phyloP scores from a whole-genome alignment of 1,140 invertebrate genomes.

The Drosophila seguyi region DNA sequence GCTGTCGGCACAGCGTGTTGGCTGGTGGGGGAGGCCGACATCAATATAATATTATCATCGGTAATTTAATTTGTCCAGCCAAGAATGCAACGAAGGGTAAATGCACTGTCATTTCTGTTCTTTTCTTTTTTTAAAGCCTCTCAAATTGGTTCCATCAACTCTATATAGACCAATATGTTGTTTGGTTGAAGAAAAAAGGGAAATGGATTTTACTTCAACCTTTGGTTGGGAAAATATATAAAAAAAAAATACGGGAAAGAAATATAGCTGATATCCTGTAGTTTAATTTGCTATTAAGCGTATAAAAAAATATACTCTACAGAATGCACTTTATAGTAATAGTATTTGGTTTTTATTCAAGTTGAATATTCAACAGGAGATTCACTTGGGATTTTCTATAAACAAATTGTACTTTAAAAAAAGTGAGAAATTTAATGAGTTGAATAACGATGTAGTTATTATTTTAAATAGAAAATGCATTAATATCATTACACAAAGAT shows the following conservation, averaged over 20 bases:
- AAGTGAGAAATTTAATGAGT: not conserved
- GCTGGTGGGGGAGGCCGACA: slow-evolving; percentile 18
- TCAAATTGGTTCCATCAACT: slow-evolving; percentile 4
- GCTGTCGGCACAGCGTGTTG: not conserved
- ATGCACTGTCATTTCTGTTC: slow-evolving; percentile 8
- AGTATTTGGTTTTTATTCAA: not conserved
- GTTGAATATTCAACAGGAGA: not conserved
- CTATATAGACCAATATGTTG: not conserved
- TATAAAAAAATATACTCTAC: no score
- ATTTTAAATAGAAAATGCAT: not conserved
- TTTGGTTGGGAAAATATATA: no score
- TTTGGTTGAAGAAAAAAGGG: no score
- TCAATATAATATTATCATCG: slow-evolving; percentile 44
- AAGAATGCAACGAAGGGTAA: slow-evolving; percentile 32
- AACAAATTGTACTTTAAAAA: not conserved
- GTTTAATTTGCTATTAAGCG: no score
- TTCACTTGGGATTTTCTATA: not conserved
- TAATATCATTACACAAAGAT: no score
- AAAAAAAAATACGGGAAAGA: no score
- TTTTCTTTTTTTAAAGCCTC: not conserved
- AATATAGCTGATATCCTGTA: no score
- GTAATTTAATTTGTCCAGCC: slow-evolving; percentile 37
- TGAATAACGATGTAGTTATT: not conserved
- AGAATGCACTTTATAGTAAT: no score
- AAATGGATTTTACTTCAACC: not conserved